These are phyloP conservation scores for Zelostemma sp. DNA, from an alignment of 1,140 invertebrate genomes.

Conservation along the genomic window DNA sequence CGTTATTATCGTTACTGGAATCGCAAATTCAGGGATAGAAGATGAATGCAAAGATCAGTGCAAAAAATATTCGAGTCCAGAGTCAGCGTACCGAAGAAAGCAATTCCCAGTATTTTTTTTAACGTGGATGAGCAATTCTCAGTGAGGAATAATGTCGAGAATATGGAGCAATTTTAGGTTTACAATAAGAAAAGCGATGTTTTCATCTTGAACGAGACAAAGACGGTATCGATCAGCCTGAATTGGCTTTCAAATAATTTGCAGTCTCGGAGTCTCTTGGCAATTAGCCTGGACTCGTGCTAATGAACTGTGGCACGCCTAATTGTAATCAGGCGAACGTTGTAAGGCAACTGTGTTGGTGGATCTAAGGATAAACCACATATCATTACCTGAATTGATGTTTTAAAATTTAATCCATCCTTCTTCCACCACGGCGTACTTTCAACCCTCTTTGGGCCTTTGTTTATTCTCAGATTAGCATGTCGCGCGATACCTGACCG, in stretches of 20 bases:
- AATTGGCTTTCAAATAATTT: constrained; percentile 46
- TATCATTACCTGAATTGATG: constrained; percentile 29
- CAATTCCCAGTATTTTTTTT: no score
- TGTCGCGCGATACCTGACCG: constrained; percentile 26
- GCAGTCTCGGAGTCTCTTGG: constrained; percentile 38
- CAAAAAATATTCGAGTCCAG: no score
- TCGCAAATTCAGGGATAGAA: no score
- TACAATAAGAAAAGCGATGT: constrained; percentile 16
- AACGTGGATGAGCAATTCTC: no score
- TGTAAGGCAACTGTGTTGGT: constrained; percentile 15
- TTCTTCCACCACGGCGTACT: constrained; percentile 14
- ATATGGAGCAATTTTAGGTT: no score
- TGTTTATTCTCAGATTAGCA: constrained; percentile 32
- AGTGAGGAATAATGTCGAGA: no score
- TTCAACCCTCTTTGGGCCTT: constrained; percentile 8
- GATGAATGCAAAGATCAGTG: no score
- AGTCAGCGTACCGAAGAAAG: no score
- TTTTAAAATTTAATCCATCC: constrained; percentile 34
- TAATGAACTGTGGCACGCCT: constrained; percentile 53
- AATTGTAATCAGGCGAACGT: constrained; percentile 49
- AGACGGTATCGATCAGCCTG: constrained; percentile 35
- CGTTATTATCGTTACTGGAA: no score
- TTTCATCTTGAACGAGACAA: constrained; percentile 5
- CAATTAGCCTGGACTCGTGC: constrained; percentile 47
- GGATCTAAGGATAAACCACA: constrained; percentile 21